These are phyloP conservation scores for Trachelus stipa DNA, from an alignment of 2,888 invertebrate species.

Conservation along the genomic window DNA sequence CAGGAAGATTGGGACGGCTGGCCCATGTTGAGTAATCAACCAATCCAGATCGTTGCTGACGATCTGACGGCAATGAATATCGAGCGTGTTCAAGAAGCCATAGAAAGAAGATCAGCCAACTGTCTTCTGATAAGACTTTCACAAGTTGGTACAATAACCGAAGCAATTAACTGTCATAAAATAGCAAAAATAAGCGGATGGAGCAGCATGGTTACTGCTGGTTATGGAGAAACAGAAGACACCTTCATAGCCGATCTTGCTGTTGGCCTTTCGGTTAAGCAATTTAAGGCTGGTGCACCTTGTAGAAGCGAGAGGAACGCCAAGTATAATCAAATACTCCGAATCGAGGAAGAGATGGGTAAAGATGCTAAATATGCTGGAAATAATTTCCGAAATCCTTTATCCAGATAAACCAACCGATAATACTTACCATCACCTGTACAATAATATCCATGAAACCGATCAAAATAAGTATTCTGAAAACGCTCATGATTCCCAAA, in stretches of 20 bases:
- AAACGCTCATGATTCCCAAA: conserved; percentile 92
- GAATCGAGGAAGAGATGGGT: conserved; percentile 60
- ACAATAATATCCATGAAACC: conserved; percentile 97
- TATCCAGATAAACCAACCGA: conserved; percentile 17
- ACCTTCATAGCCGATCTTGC: conserved; percentile 57
- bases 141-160: conserved; percentile 56
- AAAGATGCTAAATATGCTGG: conserved; percentile 54
- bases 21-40: conserved; percentile 46
- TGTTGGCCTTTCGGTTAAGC: conserved; percentile 52
- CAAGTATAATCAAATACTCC: conserved; percentile 60
- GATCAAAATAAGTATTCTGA: conserved; percentile 92
- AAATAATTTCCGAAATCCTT: conserved; percentile 42
- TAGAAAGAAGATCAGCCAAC: conserved; percentile 52
- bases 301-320: conserved; percentile 51
- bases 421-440: conserved; percentile 90
- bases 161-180: conserved; percentile 51
- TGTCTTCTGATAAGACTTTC: conserved; percentile 51
- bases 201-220: conserved; percentile 47
- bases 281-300: conserved; percentile 59
- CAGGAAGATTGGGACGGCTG: conserved; percentile 59
- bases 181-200: conserved; percentile 51
- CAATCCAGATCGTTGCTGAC: conserved; percentile 54
- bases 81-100: conserved; percentile 54
- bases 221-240: conserved; percentile 57
- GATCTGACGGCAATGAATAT: conserved; percentile 53